A percentile compares a stretch with the other conserved stretches of the same genome.
Evolutionary conservation across 2,113 vertebrate species (phyloP).

Genomic region (Pterocles burchelli): DNA sequence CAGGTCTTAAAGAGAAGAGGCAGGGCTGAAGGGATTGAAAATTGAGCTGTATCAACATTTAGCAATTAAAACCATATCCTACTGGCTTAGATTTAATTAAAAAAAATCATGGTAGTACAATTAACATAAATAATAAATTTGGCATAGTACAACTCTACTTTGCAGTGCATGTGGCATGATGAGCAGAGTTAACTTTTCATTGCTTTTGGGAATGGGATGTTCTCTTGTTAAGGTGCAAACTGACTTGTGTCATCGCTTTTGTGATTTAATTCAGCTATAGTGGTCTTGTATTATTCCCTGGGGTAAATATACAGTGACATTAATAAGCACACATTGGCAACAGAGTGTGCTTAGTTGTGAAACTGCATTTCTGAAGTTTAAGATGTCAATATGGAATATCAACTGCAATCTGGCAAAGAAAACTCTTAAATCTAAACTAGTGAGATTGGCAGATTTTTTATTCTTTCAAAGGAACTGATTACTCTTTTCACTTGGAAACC

Average conservation of each 20-base stretch:
- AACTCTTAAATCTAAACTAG: background rate
- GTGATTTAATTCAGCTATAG: background rate
- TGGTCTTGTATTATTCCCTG: background rate
- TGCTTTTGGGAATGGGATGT: slow-evolving; percentile 5
- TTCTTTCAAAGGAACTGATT: background rate
- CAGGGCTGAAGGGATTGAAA: background rate
- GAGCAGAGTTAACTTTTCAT: background rate
- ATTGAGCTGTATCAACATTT: background rate
- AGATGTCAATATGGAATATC: background rate
- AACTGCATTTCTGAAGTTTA: background rate
- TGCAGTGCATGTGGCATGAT: background rate
- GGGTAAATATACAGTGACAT: background rate
- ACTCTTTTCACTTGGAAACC: background rate
- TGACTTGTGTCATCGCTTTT: background rate
- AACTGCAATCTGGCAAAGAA: background rate
- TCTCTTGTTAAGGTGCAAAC: background rate
- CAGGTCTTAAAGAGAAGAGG: background rate
- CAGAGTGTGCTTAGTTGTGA: background rate
- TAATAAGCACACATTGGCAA: background rate
- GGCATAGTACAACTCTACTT: background rate
- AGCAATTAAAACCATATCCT: background rate
- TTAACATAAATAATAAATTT: background rate
- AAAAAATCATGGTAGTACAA: background rate
- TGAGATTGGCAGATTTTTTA: background rate
- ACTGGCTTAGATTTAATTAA: background rate